Evolutionary conservation across 2,113 vertebrate genomes (phyloP), one percentile per base, ranked within the genome.

Genomic region (Bombycilla garrulus): DNA sequence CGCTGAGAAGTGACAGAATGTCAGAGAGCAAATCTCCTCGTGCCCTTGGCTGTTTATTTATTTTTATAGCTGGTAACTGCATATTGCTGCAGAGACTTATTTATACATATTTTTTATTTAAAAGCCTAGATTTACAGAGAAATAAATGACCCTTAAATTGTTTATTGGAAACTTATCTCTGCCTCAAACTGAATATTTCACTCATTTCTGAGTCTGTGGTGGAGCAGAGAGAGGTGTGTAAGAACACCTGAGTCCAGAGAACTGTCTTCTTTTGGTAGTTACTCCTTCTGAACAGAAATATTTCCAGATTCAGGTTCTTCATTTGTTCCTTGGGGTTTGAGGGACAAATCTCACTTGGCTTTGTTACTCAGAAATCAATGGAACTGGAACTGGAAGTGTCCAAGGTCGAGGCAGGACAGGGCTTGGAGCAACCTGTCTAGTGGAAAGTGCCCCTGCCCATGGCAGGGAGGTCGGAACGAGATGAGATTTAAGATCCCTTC

Each of bases 1-100:
- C 62, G 78, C 72, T 40, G 72, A 78, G 84, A 69, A 93, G 51
- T 90, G 74, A 84, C 88, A 96, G 85, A 54, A 84, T 60, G 79
- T 84, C 94, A 86, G n/a, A 86, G 91, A 74, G 92, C 64, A 88
- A 40, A 64, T 40, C 86, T 83, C 33, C 62, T 80, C 29, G 3
- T 47, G 81, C 36, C 82, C 53, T 50, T 60, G 45, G 12, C 10
- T 86, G 40, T 45, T 93, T 94, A 57, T 89, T 77, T 94, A 80
- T 91, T 87, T 93, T 90, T 92, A 56, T 86, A 86, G 40, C 36
- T 92, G 65, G 36, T 66, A 84, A 71, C 79, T 61, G 22, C 38
- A 57, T 76, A 48, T 33, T 35, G 35, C 60, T 64, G 5, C 20
- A 86, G 51, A 36, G 8, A 42, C 20, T 60, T 66, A 33, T 73